Percentiles rank a stretch among this genome's conserved stretches.
These are phyloP conservation scores for Gnatocerus cornutus DNA, from an alignment of 2,888 invertebrate species.

Conservation along the genomic window DNA sequence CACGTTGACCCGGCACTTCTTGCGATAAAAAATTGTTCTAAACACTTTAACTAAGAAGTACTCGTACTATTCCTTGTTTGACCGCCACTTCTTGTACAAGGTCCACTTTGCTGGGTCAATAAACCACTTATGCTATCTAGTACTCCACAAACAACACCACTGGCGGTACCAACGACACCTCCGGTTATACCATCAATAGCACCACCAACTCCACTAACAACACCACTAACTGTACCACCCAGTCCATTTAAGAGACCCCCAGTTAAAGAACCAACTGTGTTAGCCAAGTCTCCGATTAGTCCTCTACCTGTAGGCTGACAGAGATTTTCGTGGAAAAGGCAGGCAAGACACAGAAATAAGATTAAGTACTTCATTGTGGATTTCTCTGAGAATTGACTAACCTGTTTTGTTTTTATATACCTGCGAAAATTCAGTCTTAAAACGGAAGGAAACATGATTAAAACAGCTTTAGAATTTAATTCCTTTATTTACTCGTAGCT, in stretches of 20 bases:
- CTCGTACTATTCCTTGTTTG: too few species aligned
- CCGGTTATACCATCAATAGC: background rate
- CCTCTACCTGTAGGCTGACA: slow-evolving; percentile 1
- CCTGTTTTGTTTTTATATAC: too few species aligned
- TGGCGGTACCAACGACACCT: background rate
- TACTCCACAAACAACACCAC: background rate
- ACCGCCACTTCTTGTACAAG: background rate
- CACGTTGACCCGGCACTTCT: too few species aligned
- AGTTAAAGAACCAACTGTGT: slow-evolving; percentile 4
- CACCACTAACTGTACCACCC: background rate
- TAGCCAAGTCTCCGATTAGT: background rate
- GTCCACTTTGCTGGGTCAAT: background rate
- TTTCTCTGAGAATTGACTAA: too few species aligned
- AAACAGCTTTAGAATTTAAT: too few species aligned
- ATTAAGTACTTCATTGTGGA: background rate
- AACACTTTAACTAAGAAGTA: too few species aligned
- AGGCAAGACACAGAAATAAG: background rate
- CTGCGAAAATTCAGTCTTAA: too few species aligned
- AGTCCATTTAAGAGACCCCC: background rate
- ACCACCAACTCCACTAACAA: background rate
- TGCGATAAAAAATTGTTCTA: too few species aligned
- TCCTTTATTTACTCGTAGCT: too few species aligned
- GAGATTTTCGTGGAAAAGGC: background rate
- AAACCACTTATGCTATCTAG: background rate
- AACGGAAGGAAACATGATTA: too few species aligned